Base-by-base conservation (phyloP, 2,888 invertebrate genomes). In the Sinelater perroti region DNA sequence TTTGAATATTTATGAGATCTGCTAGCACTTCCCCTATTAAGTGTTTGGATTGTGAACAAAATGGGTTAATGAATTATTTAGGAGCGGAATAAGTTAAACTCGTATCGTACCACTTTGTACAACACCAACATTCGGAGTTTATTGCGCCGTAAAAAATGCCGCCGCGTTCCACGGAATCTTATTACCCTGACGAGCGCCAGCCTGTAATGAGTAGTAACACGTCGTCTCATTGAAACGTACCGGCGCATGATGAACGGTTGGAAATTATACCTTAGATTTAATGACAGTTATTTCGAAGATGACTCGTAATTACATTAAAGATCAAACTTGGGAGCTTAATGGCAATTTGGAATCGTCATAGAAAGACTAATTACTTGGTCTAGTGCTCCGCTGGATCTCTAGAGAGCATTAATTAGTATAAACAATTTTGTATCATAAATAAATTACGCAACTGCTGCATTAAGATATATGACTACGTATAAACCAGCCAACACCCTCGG, bases 1-100 rank as follows among this genome's bases (percentile, higher is more conserved):
- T 51, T 50, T 65, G 65, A 56, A 67, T 65, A 67, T 67, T 67
- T 67, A 67, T 65, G 65, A 66, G 63, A 52, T 52, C 44, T 42
- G 24, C 38, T 50, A 50, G 13, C 33, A 52, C 33, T 33, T 42
- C 44, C 42, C 42, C 16, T 24, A 13, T 21, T 40, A 52, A 52
- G 52, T 52, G 42, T 44, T 52, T 52, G 52, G 52, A 33, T 52
- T 52, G 52, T 42, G 11, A 14, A 31, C 16, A 44, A 44, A 44
- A 44, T 44, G 26, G 31, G 42, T 44, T 44, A 44, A 44, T 33
- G 42, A 52, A 44, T 52, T 44, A 21, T 52, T 35, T 36, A 18
- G 26, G 5, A 35, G 44, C 44, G 44, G 52, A 16, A 30, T 20
- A 21, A 31, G 18, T 18, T 3, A 31, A 42, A 44, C 35, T 3